Evolutionary conservation across 1,140 invertebrate species (phyloP).

Genomic region (Diorhabda sublineata): DNA sequence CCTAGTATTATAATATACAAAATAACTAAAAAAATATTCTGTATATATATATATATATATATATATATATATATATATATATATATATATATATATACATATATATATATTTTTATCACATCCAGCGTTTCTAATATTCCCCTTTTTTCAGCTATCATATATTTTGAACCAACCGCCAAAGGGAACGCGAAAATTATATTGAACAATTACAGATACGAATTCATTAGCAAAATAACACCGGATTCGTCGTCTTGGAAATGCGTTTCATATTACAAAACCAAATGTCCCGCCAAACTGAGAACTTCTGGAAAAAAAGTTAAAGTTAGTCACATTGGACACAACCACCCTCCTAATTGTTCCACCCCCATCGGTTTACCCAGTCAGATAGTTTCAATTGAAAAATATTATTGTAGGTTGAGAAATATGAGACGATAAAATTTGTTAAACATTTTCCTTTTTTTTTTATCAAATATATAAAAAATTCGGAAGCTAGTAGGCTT

Average conservation of each 20-base stretch:
- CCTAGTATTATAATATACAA: neutral
- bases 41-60: neutral
- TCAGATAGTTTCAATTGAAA: no score
- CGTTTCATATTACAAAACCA: constrained; percentile 26
- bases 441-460: no score
- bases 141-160: constrained; percentile 28
- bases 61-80: no score
- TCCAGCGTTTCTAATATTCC: neutral
- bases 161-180: constrained; percentile 22
- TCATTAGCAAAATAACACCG: constrained; percentile 8
- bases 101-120: neutral
- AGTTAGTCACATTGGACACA: constrained; percentile 21
- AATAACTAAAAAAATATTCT: neutral
- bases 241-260: constrained; percentile 29
- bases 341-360: constrained; percentile 16
- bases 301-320: constrained; percentile 21
- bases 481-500: no score
- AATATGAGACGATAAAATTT: no score
- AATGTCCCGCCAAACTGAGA: constrained; percentile 29
- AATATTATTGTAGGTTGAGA: no score
- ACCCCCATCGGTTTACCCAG: no score
- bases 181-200: constrained; percentile 29
- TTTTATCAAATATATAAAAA: no score
- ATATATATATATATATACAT: no score
- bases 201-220: constrained; percentile 24